phyloP scores from a whole-genome alignment of 2,113 vertebrate species.

The Bufo gargarizans region DNA sequence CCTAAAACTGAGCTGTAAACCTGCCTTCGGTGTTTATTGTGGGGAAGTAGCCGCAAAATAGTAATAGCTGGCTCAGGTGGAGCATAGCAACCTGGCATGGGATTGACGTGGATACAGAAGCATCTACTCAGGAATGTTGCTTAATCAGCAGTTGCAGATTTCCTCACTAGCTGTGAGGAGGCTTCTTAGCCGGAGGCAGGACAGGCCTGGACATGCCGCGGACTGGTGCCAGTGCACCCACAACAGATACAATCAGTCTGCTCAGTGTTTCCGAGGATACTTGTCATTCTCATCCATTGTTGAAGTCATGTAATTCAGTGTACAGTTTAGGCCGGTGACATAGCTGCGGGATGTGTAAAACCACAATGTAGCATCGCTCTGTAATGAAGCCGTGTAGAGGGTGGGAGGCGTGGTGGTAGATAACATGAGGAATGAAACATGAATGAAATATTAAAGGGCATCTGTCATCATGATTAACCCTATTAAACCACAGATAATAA shows the following conservation, averaged over 20 bases:
- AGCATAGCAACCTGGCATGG: conserved; percentile 38
- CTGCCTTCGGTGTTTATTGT: neutral
- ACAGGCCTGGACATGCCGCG: conserved; percentile 43
- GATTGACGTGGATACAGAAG: neutral
- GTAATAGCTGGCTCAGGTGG: neutral
- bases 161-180: neutral
- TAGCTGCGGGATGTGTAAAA: neutral
- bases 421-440: neutral
- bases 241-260: conserved; percentile 10
- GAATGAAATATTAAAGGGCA: neutral
- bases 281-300: conserved; percentile 4
- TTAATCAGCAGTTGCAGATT: conserved; percentile 25
- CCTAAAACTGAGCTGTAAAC: neutral
- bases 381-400: neutral
- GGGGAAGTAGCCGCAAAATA: neutral
- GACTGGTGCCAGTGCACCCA: conserved; percentile 3
- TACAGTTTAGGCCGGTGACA: neutral
- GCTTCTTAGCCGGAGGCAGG: conserved; percentile 33
- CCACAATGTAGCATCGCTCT: neutral
- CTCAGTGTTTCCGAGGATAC: conserved; percentile 10
- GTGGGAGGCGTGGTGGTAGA: neutral
- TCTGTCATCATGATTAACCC: too few species aligned
- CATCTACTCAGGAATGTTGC: conserved; percentile 25
- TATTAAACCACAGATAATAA: too few species aligned
- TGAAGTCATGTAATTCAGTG: neutral